phyloP scores from a whole-genome alignment of 2,888 invertebrate species.

The Ommatoiulus sabulosus region DNA sequence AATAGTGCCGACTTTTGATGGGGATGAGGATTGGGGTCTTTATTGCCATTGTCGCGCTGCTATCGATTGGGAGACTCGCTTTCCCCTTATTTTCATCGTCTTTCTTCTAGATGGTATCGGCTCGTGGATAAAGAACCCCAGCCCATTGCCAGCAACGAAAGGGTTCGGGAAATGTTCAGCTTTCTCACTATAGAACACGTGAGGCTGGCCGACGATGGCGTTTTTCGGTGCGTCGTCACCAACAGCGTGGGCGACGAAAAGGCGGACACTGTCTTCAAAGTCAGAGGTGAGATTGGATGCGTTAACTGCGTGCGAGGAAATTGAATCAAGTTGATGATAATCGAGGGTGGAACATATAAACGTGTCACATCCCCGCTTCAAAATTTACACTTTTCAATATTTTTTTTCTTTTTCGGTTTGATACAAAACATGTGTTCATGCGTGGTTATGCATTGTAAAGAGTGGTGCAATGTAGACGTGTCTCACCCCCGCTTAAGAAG shows the following conservation, averaged over 20 bases:
- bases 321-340: too few relatives aligned
- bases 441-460: too few relatives aligned
- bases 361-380: too few relatives aligned
- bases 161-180: constrained; percentile 62
- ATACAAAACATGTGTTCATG: too few relatives aligned
- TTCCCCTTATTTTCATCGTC: background rate
- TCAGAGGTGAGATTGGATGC: constrained; percentile 60
- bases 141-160: constrained; percentile 57
- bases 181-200: constrained; percentile 62
- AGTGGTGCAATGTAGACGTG: too few relatives aligned
- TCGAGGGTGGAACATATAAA: background rate
- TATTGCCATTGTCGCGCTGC: constrained; percentile 34
- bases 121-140: constrained; percentile 58
- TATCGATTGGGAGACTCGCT: background rate
- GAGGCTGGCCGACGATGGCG: constrained; percentile 66
- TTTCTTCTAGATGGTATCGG: constrained; percentile 58
- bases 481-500: too few relatives aligned
- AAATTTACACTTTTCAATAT: too few relatives aligned
- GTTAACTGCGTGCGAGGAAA: too few relatives aligned
- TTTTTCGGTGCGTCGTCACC: constrained; percentile 66
- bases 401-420: too few relatives aligned
- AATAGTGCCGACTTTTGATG: constrained; percentile 21
- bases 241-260: constrained; percentile 66
- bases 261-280: constrained; percentile 61
- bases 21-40: constrained; percentile 9